Percentiles rank a stretch among this genome's conserved stretches.
phyloP scores from a whole-genome alignment of 2,797 vertebrate species.

The Acanthurus tractus region DNA sequence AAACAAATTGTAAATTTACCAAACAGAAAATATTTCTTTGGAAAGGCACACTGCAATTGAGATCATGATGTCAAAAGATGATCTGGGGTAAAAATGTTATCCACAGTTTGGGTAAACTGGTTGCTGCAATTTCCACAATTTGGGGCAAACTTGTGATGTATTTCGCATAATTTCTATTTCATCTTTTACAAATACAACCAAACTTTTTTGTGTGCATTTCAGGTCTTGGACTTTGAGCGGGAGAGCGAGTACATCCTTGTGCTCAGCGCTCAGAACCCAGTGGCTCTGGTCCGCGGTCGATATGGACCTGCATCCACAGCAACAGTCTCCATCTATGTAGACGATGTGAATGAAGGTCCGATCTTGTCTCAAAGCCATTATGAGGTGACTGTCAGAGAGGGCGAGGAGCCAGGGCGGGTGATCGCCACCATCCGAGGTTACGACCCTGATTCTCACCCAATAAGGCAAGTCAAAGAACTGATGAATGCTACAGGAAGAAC shows the following conservation, averaged over 20 bases:
- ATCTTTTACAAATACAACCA: too few species aligned
- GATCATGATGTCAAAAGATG: not conserved
- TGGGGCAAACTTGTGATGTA: too few species aligned
- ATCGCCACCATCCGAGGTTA: constrained; percentile 88
- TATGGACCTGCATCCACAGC: constrained; percentile 88
- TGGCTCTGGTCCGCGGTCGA: constrained; percentile 85
- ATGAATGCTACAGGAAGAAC: not conserved
- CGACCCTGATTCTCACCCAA: constrained; percentile 85
- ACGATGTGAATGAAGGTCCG: constrained; percentile 85
- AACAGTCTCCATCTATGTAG: constrained; percentile 87
- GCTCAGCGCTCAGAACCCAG: constrained; percentile 86
- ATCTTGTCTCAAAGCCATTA: constrained; percentile 87
- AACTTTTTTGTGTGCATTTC: not conserved
- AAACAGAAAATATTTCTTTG: too few species aligned
- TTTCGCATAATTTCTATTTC: too few species aligned
- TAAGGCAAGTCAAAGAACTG: constrained; percentile 70
- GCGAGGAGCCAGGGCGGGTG: constrained; percentile 84
- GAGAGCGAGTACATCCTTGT: constrained; percentile 87
- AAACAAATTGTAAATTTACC: too few species aligned
- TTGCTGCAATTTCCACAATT: not conserved
- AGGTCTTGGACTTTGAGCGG: constrained; percentile 91
- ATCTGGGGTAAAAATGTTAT: not conserved
- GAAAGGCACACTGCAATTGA: not conserved
- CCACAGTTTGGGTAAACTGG: not conserved
- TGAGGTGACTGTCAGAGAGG: constrained; percentile 86